Base-by-base conservation (phyloP, 2,797 vertebrate genomes). In the Cyprinodon diabolis region DNA sequence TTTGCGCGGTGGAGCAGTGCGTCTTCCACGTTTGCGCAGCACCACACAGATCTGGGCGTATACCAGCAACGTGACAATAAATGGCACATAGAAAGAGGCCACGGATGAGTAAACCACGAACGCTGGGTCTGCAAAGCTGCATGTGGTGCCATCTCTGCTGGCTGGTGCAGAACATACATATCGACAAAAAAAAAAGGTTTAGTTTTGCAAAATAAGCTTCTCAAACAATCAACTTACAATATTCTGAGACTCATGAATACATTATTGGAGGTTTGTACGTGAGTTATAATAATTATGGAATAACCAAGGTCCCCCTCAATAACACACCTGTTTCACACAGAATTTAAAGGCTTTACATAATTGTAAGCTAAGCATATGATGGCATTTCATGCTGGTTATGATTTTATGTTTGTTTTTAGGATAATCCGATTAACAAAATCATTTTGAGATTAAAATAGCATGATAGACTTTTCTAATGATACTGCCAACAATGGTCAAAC, bases 71-170 rank as follows among this genome's bases (percentile, higher is more conserved):
- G 95, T 95, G 2, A 95, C 93, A 14, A 95, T 94, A 90, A 95
- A 95, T 66, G 95, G 95, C 4, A 95, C 94, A 51, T 95, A 95
- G 89, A 95, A 95, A 58, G 95, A 95, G n/a, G 94, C 94, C 56
- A 95, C 94, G 0, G 95, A 95, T 0, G 95, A 95, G 86, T 95
- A 95, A 15, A 95, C 91, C 48, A 95, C 95, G 1, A 95, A 95
- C 72, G 94, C 93, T 0, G 95, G 95, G 82, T 95, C 94, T 0
- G 94, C 93, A 54, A 95, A 95, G 85, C 91, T 94, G 84, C 95
- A 95, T 0, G 91, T 92, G 75, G 89, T 91, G n/a, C 92, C 91
- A 56, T 95, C 92, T 11, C 86, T 87, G 71, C 48, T 90, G 12
- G 89, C 95, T 95, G 72, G 49, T 19, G 63, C 6, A 72, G 40